phyloP scores from a whole-genome alignment of 2,113 vertebrate species.

The Heptranchias perlo region DNA sequence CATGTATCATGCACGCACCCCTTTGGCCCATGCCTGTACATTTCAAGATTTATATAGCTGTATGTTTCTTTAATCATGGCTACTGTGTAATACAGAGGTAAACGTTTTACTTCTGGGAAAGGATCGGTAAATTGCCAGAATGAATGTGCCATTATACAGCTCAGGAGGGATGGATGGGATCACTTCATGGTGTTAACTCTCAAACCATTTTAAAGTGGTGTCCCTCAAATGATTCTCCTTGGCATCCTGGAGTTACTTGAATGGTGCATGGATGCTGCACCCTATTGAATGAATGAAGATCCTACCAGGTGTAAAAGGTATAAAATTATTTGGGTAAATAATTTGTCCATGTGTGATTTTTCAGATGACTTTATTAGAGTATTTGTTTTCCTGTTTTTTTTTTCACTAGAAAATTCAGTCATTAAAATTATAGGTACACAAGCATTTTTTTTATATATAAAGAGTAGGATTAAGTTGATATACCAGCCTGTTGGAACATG shows the following conservation, averaged over 20 bases:
- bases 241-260: neutral
- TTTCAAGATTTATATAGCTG: neutral
- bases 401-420: too few relatives aligned
- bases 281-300: neutral
- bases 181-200: neutral
- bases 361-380: too few relatives aligned
- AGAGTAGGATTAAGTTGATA: too few relatives aligned
- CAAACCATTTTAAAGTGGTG: neutral
- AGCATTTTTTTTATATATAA: too few relatives aligned
- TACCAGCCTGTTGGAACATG: too few relatives aligned
- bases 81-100: neutral
- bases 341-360: too few relatives aligned
- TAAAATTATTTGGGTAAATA: too few relatives aligned
- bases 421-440: too few relatives aligned
- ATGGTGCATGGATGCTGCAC: too few relatives aligned
- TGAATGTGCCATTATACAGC: neutral
- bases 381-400: too few relatives aligned
- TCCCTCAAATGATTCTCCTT: neutral
- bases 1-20: neutral
- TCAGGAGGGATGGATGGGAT: neutral
- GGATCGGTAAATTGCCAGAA: neutral
- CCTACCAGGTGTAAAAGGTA: too few relatives aligned
- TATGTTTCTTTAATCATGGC: neutral
- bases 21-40: neutral
- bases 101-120: neutral